phyloP scores from a whole-genome alignment of 2,888 invertebrate species.

The Eueremaeus valkanovi region DNA sequence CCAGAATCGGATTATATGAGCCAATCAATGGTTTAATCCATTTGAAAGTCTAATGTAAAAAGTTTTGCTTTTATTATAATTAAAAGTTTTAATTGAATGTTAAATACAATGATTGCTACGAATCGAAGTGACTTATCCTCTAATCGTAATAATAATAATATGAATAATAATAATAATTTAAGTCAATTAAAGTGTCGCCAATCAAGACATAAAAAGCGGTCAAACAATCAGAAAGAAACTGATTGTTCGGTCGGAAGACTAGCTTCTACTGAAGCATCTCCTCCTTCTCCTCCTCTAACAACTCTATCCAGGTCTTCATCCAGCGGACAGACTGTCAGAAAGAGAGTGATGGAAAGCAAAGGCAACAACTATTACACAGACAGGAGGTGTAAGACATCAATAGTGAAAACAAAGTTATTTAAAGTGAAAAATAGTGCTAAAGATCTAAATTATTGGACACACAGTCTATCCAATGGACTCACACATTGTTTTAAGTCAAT shows the following conservation, averaged over 20 bases:
- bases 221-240: not conserved
- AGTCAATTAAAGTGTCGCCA: slow-evolving; percentile 15
- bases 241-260: not conserved
- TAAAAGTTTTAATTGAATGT: not conserved
- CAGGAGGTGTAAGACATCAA: no score
- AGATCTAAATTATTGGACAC: not conserved
- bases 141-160: not conserved
- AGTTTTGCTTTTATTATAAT: not conserved
- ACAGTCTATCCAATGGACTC: not conserved
- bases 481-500: not conserved
- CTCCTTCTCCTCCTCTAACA: not conserved
- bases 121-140: not conserved
- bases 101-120: not conserved
- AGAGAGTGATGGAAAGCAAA: not conserved
- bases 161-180: not conserved
- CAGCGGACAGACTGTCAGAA: not conserved
- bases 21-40: not conserved
- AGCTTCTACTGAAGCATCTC: no score
- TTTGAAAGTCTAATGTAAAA: not conserved
- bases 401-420: not conserved
- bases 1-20: not conserved
- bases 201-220: slow-evolving; percentile 9
- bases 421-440: slow-evolving; percentile 25
- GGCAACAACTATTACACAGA: not conserved
- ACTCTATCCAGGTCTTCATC: not conserved